Evolutionary conservation across 2,797 vertebrate species (phyloP), one percentile per base, ranked within the genome.

Genomic region (Macropus fuliginosus): DNA sequence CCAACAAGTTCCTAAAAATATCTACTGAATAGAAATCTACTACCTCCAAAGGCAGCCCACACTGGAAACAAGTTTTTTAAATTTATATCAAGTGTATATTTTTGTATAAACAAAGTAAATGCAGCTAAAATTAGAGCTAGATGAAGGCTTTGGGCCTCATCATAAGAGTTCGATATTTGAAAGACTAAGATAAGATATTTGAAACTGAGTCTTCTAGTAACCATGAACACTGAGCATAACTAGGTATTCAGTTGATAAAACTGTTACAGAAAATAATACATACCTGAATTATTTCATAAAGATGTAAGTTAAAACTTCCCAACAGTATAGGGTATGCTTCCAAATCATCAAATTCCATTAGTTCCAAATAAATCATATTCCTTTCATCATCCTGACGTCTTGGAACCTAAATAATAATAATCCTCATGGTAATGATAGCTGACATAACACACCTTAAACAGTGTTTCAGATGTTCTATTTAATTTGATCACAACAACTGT

Each of bases 271-370:
- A 46, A 34, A 55, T 91, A 66, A 93, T 91, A 93, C 95, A 91
- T 92, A 98, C 98, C 97, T 97, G 96, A 95, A 98, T 98, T 90
- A 98, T 31, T 81, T 98, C 95, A 96, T 98, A 98, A 92, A 98
- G 98, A 74, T 98, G 98, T 91, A 97, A 52, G 11, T 95, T 95
- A 95, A 92, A 55, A 91, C 56, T 94, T 57, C 97, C 98, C 96
- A 98, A 95, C 1, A 95, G n/a, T n/a, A 93, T 1, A 91, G 95
- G 81, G 31, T 87, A 55, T 2, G 90, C 96, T 74, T 74, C 91
- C 92, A 56, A 27, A 34, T 46, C 28, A 12, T 93, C 92, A 96
- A 94, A 95, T 40, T 97, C 94, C 89, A 98, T 95, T 92, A 98
- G 66, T 55, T 98, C 97, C 91, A 98, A 94, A 92, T 54, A 57